Base-by-base conservation (phyloP, 2,888 invertebrate genomes). In the Hetaerina titia region DNA sequence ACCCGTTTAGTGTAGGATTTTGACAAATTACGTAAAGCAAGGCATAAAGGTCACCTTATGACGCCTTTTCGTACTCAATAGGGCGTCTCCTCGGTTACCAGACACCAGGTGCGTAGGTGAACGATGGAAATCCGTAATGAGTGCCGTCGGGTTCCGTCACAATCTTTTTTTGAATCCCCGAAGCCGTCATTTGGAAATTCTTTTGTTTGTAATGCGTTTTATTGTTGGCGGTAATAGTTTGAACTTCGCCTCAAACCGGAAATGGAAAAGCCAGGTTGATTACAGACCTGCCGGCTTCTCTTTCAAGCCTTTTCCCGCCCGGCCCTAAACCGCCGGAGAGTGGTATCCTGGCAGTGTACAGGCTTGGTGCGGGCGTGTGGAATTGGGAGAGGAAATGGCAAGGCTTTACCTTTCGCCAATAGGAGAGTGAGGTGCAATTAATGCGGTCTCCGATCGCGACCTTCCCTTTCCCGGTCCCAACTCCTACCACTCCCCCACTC, bases 351-450 rank as follows among this genome's bases (percentile, higher is more conserved):
- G 11, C 60, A 60, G 81, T 31, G 81, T 13, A 31, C 25, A 31
- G 31, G 15, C 25, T 31, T 25, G n/a, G 15, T 11, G 31, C 25
- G n/a, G 8, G n/a, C 8, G n/a, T 31, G 81, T 81, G 81, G 22
- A n/a, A 6, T 9, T 69, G 81, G 31, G 8, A 11, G 25, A 25
- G 81, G n/a, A 13, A 81, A 31, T 9, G 81, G 81, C 74, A 69
- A n/a, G 69, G 56, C 22, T 92, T 92, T 57, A 69, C 92, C 69
- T 92, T 92, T n/a, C 74, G 64, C 92, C 92, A 92, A 92, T 92
- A 57, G 92, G 92, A 69, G 92, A 74, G 92, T 22, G 92, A 57
- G 57, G 92, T 31, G 69, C 92, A 92, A 92, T 92, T 92, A 92
- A 92, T 92, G 69, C 57, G 92, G 69, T 69, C 45, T 64, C n/a